A percentile compares a stretch with the other conserved stretches of the same genome.
These are phyloP conservation scores for Trissoscelio sp. DNA, from an alignment of 2,888 invertebrate species.

Conservation along the genomic window DNA sequence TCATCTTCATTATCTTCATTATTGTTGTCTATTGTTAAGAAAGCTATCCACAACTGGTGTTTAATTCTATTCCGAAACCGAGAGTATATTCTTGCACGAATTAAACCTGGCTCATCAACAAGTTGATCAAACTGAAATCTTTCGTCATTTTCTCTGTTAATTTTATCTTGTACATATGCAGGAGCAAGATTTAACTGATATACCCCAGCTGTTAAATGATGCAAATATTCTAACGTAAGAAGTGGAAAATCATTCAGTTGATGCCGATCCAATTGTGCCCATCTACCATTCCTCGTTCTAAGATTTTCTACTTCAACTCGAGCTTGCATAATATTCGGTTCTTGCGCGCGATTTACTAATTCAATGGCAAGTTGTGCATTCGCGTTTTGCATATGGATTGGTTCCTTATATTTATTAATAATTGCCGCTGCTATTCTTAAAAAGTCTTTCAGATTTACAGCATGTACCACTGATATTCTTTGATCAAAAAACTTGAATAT, in stretches of 20 bases:
- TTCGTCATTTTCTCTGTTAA: constrained; percentile 18
- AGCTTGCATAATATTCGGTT: constrained; percentile 43
- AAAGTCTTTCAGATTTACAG: constrained; percentile 40
- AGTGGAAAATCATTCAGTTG: constrained; percentile 30
- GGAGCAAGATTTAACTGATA: constrained; percentile 50
- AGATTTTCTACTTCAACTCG: constrained; percentile 46
- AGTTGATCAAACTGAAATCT: constrained; percentile 33
- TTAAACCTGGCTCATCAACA: constrained; percentile 31
- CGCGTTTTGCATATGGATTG: constrained; percentile 28
- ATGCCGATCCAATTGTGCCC: background rate
- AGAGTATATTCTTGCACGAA: constrained; percentile 47
- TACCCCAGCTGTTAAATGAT: constrained; percentile 25
- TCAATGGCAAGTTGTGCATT: background rate
- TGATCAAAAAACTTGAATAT: constrained; percentile 51
- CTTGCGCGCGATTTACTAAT: background rate
- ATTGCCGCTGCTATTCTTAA: constrained; percentile 47
- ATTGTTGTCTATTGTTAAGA: background rate
- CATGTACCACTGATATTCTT: constrained; percentile 16
- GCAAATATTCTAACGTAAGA: constrained; percentile 20
- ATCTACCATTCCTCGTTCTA: constrained; percentile 19
- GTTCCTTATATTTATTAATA: constrained; percentile 45
- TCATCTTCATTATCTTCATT: constrained; percentile 6
- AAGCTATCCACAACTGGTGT: constrained; percentile 53
- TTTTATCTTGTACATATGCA: background rate
- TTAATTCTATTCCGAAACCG: constrained; percentile 16